phyloP scores from a whole-genome alignment of 1,140 invertebrate genomes.

The Patella vulgata region DNA sequence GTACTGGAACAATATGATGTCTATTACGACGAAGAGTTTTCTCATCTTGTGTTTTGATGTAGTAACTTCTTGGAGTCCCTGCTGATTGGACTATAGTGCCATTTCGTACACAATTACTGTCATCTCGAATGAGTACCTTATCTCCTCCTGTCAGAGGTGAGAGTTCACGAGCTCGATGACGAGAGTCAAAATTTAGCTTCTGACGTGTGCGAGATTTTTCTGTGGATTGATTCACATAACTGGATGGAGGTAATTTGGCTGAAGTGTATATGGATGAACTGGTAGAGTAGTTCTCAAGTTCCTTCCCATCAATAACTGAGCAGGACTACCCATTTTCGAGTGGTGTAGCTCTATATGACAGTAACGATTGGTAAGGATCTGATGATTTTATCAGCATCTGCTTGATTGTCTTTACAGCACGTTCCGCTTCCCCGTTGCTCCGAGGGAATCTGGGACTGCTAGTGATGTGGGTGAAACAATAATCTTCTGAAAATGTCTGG shows the following conservation, averaged over 20 bases:
- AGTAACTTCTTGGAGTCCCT: slow-evolving; percentile 1
- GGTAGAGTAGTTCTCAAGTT: slow-evolving; percentile 23
- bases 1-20: neutral
- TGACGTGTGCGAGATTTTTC: neutral
- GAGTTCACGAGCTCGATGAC: slow-evolving; percentile 3
- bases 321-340: slow-evolving; percentile 20
- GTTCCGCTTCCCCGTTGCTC: slow-evolving; percentile 40
- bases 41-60: neutral
- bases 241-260: neutral
- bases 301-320: slow-evolving; percentile 34
- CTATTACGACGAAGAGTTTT: slow-evolving; percentile 7
- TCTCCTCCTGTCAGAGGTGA: slow-evolving; percentile 4
- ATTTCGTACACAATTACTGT: neutral
- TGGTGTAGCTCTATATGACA: slow-evolving; percentile 25
- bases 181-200: neutral
- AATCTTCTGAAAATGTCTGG: slow-evolving; percentile 16
- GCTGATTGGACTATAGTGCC: neutral
- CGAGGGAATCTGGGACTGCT: slow-evolving; percentile 26
- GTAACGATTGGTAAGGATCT: slow-evolving; percentile 28
- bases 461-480: slow-evolving; percentile 29
- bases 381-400: slow-evolving; percentile 36
- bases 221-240: neutral
- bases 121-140: slow-evolving; percentile 10
- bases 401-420: slow-evolving; percentile 41
- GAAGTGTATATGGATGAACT: neutral